Percentiles rank a stretch among this genome's conserved stretches.
phyloP scores from a whole-genome alignment of 2,797 vertebrate species.

The Astyanax mexicanus region DNA sequence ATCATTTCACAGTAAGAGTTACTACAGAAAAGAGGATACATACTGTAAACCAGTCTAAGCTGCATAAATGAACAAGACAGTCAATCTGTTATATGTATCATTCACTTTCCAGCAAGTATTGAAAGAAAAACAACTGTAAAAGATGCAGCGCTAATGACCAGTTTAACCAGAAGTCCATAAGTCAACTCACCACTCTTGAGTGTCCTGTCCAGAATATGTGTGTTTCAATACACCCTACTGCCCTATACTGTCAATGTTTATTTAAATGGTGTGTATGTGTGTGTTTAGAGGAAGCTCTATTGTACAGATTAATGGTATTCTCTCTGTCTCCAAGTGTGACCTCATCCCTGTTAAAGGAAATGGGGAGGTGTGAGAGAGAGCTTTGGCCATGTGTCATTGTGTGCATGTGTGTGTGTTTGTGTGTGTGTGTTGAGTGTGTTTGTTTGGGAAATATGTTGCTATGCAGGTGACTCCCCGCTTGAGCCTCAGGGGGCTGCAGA shows the following conservation, averaged over 20 bases:
- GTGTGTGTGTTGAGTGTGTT: not conserved
- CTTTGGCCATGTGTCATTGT: constrained; percentile 12
- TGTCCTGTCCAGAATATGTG: not conserved
- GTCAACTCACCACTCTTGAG: too few species aligned
- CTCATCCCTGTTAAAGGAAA: constrained; percentile 34
- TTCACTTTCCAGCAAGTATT: too few species aligned
- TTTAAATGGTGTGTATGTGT: constrained; percentile 11
- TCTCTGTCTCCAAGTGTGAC: constrained; percentile 43
- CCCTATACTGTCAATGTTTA: constrained; percentile 14
- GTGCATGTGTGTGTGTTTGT: not conserved
- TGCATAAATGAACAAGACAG: too few species aligned
- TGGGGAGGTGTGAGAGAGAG: constrained; percentile 10
- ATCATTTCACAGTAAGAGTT: too few species aligned
- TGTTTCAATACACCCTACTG: not conserved
- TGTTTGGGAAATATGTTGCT: constrained; percentile 18
- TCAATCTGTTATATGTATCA: too few species aligned
- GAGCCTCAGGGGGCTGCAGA: constrained; percentile 2
- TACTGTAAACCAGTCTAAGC: too few species aligned
- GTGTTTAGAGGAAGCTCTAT: constrained; percentile 51
- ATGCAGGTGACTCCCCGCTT: not conserved
- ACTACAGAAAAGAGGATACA: too few species aligned
- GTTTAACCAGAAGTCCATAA: too few species aligned
- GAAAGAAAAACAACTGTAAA: too few species aligned
- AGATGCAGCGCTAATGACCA: too few species aligned
- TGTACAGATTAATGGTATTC: constrained; percentile 36